phyloP scores from a whole-genome alignment of 1,140 invertebrate genomes.

The roundworm (Caenorhabditis elegans) region WBcel235 BX284603.4:4080001-4080500 shows the following conservation, averaged over 20 bases:
- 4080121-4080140: conserved; percentile 91
- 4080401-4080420: conserved; percentile 82
- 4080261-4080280: conserved; percentile 86
- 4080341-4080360: conserved; percentile 86
- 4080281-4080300: conserved; percentile 70
- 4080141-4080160: conserved; percentile 77
- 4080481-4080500: too few species aligned
- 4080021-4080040: neutral
- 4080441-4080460: neutral
- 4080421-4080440: conserved; percentile 60
- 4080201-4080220: conserved; percentile 84
- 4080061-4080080: conserved; percentile 77
- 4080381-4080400: conserved; percentile 81
- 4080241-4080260: conserved; percentile 90
- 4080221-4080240: conserved; percentile 87
- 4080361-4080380: conserved; percentile 66
- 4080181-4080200: conserved; percentile 72
- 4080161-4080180: conserved; percentile 92
- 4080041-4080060: conserved; percentile 65
- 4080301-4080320: conserved; percentile 52
- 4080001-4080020: neutral
- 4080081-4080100: conserved; percentile 81
- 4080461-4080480: too few species aligned
- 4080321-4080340: conserved; percentile 85
- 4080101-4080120: conserved; percentile 87